Evolutionary conservation across 2,888 invertebrate genomes (phyloP).

Genomic region (Plagodis pulveraria): DNA sequence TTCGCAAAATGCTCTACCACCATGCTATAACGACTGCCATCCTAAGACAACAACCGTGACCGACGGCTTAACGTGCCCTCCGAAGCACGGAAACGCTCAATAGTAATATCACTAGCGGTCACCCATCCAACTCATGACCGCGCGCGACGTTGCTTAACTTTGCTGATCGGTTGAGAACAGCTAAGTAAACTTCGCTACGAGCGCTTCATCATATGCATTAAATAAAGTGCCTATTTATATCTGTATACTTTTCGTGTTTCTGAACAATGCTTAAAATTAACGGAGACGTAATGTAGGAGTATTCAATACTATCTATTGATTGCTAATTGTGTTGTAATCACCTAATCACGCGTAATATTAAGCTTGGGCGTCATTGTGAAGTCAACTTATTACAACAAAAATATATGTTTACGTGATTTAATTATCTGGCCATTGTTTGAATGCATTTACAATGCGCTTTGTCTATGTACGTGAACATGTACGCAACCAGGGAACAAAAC

Average conservation of each 20-base stretch:
- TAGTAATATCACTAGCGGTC: no score
- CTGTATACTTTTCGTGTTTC: background rate
- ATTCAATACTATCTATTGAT: constrained; percentile 34
- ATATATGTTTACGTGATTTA: constrained; percentile 53
- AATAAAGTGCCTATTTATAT: no score
- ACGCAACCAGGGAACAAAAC: constrained; percentile 1
- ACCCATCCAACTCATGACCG: no score
- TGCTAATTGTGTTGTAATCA: constrained; percentile 44
- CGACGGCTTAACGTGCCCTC: no score
- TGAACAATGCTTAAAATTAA: constrained; percentile 25
- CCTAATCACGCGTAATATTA: constrained; percentile 5
- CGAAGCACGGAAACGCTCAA: no score
- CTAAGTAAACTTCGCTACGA: no score
- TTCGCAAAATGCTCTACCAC: no score
- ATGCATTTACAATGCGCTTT: constrained; percentile 66
- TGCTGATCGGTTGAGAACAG: no score
- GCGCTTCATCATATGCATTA: no score
- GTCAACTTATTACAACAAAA: constrained; percentile 47
- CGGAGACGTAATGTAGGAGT: constrained; percentile 21
- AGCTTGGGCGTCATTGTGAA: constrained; percentile 48
- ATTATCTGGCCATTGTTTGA: constrained; percentile 66
- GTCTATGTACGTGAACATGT: constrained; percentile 37
- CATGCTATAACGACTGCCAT: no score
- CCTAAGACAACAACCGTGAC: no score
- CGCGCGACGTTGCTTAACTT: no score